Base-by-base conservation (phyloP, 2,888 invertebrate genomes). In the Lamellibrachia columna region DNA sequence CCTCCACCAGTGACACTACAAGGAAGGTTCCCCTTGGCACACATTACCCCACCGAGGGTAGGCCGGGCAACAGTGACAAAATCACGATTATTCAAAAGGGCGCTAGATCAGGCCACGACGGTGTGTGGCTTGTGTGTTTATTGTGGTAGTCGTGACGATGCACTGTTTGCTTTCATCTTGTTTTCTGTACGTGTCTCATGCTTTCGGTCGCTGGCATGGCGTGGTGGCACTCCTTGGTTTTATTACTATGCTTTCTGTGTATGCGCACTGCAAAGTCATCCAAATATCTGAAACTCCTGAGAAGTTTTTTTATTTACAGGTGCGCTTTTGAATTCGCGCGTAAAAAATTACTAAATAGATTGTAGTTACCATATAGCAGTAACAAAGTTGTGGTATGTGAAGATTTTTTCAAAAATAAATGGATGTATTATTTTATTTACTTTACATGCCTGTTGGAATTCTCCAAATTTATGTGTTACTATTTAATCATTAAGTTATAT, bases 51-150 rank as follows among this genome's bases (percentile, higher is more conserved):
- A 7, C n/a, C 75, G 22, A 75, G 75, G 75, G 15, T 6, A 9
- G 55, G 55, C 3, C 75, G 75, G 22, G 75, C 75, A 75, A 75
- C 75, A 22, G 75, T 75, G 22, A 75, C 75, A 75, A 75, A 75
- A n/a, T 75, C 75, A 22, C 75, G 75, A 2, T 75, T 75, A 75
- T 75, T 75, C 75, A 75, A 15, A 15, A 75, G 75, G 75, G 75
- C 75, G 6, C 15, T 75, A 22, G n/a, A 75, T 15, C 75, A 75
- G 75, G 75, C 75, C 2, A n/a, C n/a, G n/a, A 75, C 75, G 75
- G 75, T 75, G 75, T 75, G 75, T 75, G 75, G 75, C 75, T n/a
- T 22, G 75, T 75, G 75, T 75, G 75, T 75, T 75, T 75, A 75
- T 15, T 75, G 75, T 75, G 15, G 22, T 75, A 3, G 75, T 22